A percentile compares a stretch with the other conserved stretches of the same genome.
Evolutionary conservation across 2,113 vertebrate species (phyloP).

Genomic region (Lycocorax pyrrhopterus): DNA sequence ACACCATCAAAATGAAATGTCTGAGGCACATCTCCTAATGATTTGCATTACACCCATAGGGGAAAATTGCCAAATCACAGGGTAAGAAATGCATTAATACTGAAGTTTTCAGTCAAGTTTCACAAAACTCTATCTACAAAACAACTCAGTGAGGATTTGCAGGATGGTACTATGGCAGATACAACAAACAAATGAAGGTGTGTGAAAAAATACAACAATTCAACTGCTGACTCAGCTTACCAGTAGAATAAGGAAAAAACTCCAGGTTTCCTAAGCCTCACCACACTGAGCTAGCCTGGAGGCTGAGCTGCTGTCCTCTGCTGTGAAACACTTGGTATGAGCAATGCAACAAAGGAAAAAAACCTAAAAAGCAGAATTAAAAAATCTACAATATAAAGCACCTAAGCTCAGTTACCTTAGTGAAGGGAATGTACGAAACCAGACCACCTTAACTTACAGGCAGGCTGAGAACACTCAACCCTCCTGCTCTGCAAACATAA

Average conservation of each 20-base stretch:
- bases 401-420: neutral
- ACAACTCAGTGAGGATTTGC: neutral
- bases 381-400: neutral
- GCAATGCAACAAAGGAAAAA: neutral
- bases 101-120: neutral
- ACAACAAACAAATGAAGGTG: neutral
- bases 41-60: neutral
- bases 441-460: neutral
- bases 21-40: neutral
- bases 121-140: neutral
- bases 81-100: neutral
- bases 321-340: neutral
- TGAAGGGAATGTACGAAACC: neutral
- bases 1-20: neutral
- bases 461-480: neutral
- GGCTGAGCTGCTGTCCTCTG: neutral
- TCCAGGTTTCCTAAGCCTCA: neutral
- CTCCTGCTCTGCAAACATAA: neutral
- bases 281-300: neutral
- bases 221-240: neutral
- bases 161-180: neutral
- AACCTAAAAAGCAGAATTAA: neutral
- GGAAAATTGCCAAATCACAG: neutral
- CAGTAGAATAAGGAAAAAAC: neutral
- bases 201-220: neutral